A percentile compares a stretch with the other conserved stretches of the same genome.
Conservation (phyloP, 1,140 invertebrate species). For the Drosophila grimshawi region DNA sequence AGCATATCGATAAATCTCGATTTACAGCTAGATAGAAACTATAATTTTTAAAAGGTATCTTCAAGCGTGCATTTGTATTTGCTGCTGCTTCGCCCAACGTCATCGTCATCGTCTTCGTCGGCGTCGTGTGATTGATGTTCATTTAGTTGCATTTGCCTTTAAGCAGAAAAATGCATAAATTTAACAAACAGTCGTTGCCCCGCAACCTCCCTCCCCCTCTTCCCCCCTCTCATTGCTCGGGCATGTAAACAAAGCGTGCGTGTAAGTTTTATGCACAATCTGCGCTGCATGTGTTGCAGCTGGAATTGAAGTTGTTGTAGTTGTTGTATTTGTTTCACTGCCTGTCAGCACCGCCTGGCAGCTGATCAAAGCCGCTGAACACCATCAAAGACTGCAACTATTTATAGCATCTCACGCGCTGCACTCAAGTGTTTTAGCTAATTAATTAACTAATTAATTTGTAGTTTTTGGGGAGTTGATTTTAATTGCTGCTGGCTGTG, state of each 20-base stretch:
- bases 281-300: slow-evolving; percentile 71
- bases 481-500: slow-evolving; percentile 61
- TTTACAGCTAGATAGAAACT: not conserved
- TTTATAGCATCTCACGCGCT: slow-evolving; percentile 57
- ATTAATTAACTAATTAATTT: slow-evolving; percentile 83
- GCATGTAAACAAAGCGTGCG: slow-evolving; percentile 66
- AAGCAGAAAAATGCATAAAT: slow-evolving; percentile 82
- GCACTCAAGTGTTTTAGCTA: slow-evolving; percentile 76
- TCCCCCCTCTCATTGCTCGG: too few relatives aligned
- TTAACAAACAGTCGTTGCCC: slow-evolving; percentile 67
- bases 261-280: slow-evolving; percentile 71
- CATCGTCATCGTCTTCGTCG: slow-evolving; percentile 50
- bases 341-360: slow-evolving; percentile 69
- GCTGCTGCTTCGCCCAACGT: slow-evolving; percentile 11
- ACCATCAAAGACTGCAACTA: slow-evolving; percentile 49
- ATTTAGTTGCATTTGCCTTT: slow-evolving; percentile 81
- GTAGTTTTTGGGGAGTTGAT: slow-evolving; percentile 76
- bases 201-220: not conserved
- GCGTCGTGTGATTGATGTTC: slow-evolving; percentile 80
- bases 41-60: not conserved
- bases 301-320: slow-evolving; percentile 12
- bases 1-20: not conserved
- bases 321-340: slow-evolving; percentile 15
- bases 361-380: slow-evolving; percentile 71
- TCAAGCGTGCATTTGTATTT: not conserved